Evolutionary conservation across 2,797 vertebrate genomes (phyloP), one percentile per base, ranked within the genome.

Genomic region (Xerus rutilus): DNA sequence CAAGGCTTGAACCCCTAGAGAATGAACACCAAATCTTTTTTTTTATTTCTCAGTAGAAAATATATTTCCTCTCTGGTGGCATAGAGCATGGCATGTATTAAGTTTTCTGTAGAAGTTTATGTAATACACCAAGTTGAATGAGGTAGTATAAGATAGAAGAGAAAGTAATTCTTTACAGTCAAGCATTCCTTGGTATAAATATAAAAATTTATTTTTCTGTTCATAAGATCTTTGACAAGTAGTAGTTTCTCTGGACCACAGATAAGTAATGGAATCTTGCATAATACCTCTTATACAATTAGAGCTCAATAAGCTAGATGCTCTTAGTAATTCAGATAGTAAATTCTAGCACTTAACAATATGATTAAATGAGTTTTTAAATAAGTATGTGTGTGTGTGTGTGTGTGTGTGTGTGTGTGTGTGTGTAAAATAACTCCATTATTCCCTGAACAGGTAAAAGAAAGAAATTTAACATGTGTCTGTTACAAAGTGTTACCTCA

Each of bases 81-180:
- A 45, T 82, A 90, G 77, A 82, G 32, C 86, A 91, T 65, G 32
- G 64, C 39, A 8, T 62, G 14, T 64, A 14, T 92, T 94, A 67
- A 43, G 72, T 77, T 94, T 86, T 77, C 74, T 35, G 85, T 32
- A 92, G 92, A 65, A 73, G 23, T 64, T 81, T 95, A 81, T 89
- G 47, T 67, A 79, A 87, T 93, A 87, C 77, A 92, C 72, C 57
- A 70, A 72, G 77, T 35, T 76, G 65, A 87, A 81, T 95, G 57
- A 59, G 17, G 9, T 70, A 18, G 43, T 35, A 2, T 72, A 35
- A 6, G 35, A 3, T 30, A 52, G 32, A 32, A n/a, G 39, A 6
- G 88, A 79, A 86, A 64, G 5, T 7, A 32, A 62, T 87, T 91
- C 82, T 84, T 93, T 59, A n/a, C 45, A 92, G 59, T 70, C 45